These are phyloP conservation scores for Plagiodera versicolora DNA, from an alignment of 2,888 invertebrate genomes.

Conservation along the genomic window DNA sequence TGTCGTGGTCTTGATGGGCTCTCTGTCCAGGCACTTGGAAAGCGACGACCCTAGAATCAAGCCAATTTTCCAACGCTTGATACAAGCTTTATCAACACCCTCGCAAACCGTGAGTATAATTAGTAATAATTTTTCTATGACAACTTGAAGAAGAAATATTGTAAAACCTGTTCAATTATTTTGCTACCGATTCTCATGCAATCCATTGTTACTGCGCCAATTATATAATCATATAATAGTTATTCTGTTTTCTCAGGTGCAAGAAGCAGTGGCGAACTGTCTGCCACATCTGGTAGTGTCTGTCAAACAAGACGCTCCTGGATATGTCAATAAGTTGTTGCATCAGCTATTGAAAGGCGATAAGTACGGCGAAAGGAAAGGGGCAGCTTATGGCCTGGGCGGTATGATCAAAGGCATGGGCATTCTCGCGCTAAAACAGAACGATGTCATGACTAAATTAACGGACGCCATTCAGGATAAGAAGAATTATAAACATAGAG, in stretches of 20 bases:
- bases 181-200: no score
- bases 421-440: constrained; percentile 90
- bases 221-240: no score
- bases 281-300: constrained; percentile 91
- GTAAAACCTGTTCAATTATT: no score
- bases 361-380: constrained; percentile 89
- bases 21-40: constrained; percentile 92
- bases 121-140: constrained; percentile 40
- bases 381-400: constrained; percentile 97
- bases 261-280: constrained; percentile 96
- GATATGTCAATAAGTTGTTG: constrained; percentile 83
- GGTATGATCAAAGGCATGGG: constrained; percentile 97
- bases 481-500: constrained; percentile 91
- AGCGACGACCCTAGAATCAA: constrained; percentile 86
- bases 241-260: no score
- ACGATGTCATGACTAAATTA: constrained; percentile 92
- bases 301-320: constrained; percentile 87
- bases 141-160: no score
- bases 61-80: constrained; percentile 89
- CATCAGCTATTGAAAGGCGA: constrained; percentile 86
- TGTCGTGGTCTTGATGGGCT: constrained; percentile 96
- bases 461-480: constrained; percentile 95
- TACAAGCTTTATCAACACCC: constrained; percentile 92
- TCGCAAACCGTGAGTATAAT: constrained; percentile 74
- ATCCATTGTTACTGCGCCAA: no score